phyloP scores from a whole-genome alignment of 2,797 vertebrate genomes.

The Neostethus bicornis region DNA sequence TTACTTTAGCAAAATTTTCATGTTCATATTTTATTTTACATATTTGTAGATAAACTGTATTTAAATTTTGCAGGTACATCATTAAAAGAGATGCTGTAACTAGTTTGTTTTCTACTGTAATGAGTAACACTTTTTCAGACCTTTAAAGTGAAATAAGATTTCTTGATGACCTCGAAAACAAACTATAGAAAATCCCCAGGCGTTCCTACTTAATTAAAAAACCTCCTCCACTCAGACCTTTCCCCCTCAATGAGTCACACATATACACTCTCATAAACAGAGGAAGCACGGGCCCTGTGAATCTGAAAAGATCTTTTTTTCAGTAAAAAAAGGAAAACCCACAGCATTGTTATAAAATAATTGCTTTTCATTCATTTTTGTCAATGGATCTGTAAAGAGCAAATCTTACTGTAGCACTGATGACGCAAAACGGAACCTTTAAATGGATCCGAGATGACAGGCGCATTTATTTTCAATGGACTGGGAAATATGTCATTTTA shows the following conservation, averaged over 20 bases:
- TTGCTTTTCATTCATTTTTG: constrained; percentile 13
- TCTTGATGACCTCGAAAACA: constrained; percentile 13
- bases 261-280: constrained; percentile 26
- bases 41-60: no score
- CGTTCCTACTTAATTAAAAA: constrained; percentile 44
- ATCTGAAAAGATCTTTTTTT: constrained; percentile 11
- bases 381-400: constrained; percentile 5
- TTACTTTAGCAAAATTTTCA: no score
- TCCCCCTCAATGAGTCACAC: constrained; percentile 48
- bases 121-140: constrained; percentile 2
- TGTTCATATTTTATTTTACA: no score
- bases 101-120: not conserved
- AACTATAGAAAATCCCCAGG: constrained; percentile 7
- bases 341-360: constrained; percentile 7
- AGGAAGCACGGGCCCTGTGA: not conserved
- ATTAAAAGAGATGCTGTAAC: no score
- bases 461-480: not conserved
- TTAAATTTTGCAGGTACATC: no score
- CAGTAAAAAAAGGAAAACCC: constrained; percentile 16
- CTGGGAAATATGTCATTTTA: not conserved
- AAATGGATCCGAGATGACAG: not conserved
- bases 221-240: constrained; percentile 45
- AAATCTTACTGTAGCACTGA: constrained; percentile 3
- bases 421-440: not conserved
- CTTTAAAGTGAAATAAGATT: constrained; percentile 1